Conservation (phyloP, 2,113 vertebrate genomes). For the Patagioenas fasciata region DNA sequence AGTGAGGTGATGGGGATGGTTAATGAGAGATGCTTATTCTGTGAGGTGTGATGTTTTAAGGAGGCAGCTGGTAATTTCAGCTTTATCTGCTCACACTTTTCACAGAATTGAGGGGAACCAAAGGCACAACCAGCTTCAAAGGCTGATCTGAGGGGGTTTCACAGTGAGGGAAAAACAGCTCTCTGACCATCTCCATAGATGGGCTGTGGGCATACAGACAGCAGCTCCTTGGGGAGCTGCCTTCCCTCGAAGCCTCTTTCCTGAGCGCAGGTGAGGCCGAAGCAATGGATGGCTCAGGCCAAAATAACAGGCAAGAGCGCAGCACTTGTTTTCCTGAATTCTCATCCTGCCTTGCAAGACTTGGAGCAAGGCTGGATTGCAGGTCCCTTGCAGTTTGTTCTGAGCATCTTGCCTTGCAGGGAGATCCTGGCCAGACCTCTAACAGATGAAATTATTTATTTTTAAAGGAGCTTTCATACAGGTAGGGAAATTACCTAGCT, state of each 20-base stretch:
- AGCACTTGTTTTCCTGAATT: not conserved
- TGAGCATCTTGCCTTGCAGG: not conserved
- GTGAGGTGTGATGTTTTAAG: accelerated
- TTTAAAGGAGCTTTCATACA: not conserved
- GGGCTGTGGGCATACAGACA: accelerated
- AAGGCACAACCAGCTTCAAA: not conserved
- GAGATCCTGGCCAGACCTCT: not conserved
- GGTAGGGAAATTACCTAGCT: not conserved
- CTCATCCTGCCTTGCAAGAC: not conserved
- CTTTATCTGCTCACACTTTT: not conserved
- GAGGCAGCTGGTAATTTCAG: not conserved
- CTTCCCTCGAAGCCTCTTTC: not conserved
- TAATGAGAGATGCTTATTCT: accelerated
- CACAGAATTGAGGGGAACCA: not conserved
- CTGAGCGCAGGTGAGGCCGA: accelerated
- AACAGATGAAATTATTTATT: not conserved
- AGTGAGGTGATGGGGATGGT: accelerated
- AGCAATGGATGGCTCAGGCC: not conserved
- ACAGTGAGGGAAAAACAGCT: not conserved
- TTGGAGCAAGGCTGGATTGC: not conserved
- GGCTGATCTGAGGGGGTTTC: not conserved
- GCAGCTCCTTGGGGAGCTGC: not conserved
- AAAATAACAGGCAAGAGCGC: not conserved
- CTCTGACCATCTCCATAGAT: accelerated
- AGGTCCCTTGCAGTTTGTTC: not conserved